These are phyloP conservation scores for Brevipalpus yothersi DNA, from an alignment of 1,140 invertebrate genomes.

Conservation along the genomic window DNA sequence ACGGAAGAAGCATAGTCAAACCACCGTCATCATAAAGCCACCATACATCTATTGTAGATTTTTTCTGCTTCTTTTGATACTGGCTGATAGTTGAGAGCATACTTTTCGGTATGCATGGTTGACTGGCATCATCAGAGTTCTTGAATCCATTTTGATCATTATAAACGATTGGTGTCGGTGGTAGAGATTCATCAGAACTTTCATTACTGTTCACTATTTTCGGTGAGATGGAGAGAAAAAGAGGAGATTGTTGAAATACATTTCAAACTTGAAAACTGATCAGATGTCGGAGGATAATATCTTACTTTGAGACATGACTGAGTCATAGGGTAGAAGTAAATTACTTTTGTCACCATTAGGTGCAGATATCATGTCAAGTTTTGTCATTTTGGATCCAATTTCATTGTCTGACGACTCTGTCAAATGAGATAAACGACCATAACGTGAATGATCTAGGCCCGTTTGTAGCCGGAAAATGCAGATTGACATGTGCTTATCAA, in stretches of 20 bases:
- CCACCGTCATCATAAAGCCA: conserved; percentile 36
- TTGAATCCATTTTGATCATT: neutral
- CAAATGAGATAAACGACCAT: conserved; percentile 8
- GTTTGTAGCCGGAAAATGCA: conserved; percentile 25
- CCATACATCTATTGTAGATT: conserved; percentile 37
- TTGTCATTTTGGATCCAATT: neutral
- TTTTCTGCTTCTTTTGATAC: conserved; percentile 19
- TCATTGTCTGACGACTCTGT: neutral
- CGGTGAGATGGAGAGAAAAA: neutral
- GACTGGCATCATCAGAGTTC: neutral
- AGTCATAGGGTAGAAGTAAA: neutral
- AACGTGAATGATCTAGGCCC: conserved; percentile 19
- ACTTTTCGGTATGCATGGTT: conserved; percentile 1
- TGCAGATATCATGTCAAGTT: neutral
- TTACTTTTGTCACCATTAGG: neutral
- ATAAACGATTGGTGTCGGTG: neutral
- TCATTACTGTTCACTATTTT: neutral
- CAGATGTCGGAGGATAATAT: neutral
- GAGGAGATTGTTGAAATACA: no score
- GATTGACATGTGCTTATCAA: conserved; percentile 29
- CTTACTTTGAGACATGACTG: neutral
- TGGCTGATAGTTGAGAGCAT: conserved; percentile 4
- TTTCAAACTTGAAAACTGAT: no score
- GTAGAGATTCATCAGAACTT: neutral
- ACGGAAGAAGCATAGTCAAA: conserved; percentile 68